Conservation (phyloP, 2,113 vertebrate genomes). For the Semnopithecus entellus region DNA sequence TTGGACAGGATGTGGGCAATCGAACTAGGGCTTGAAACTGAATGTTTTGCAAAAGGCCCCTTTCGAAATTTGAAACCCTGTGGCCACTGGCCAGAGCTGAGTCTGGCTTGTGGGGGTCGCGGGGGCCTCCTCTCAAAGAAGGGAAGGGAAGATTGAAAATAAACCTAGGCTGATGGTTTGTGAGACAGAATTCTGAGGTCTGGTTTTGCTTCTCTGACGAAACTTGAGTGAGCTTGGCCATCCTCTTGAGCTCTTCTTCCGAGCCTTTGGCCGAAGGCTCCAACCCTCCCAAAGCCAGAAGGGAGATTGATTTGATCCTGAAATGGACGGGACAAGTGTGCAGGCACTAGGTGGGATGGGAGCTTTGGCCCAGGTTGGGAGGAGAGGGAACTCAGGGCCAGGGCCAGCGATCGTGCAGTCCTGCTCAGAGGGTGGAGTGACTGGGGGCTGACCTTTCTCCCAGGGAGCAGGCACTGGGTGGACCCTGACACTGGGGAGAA, state of each 20-base stretch:
- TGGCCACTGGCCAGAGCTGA: slow-evolving; percentile 5
- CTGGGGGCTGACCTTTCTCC: too few species aligned
- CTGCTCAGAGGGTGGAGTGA: neutral
- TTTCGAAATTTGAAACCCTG: slow-evolving; percentile 26
- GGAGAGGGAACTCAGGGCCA: neutral
- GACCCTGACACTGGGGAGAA: too few species aligned
- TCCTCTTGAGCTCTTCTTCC: neutral
- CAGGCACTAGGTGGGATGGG: neutral
- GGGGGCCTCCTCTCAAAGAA: neutral
- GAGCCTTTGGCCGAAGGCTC: neutral
- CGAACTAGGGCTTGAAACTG: neutral
- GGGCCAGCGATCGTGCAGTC: neutral
- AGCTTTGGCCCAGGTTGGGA: neutral
- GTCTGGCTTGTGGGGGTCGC: neutral
- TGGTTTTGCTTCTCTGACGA: neutral
- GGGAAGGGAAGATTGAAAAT: neutral
- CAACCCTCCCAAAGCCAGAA: rapidly evolving
- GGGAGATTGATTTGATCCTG: neutral
- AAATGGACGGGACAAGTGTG: neutral
- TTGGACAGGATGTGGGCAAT: slow-evolving; percentile 50
- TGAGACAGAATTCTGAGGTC: neutral
- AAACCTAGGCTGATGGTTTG: too few species aligned
- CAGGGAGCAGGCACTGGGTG: neutral
- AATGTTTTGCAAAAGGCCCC: slow-evolving; percentile 7
- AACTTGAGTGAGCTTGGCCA: neutral